These are phyloP conservation scores for Rhingia campestris DNA, from an alignment of 2,888 invertebrate species.

Conservation along the genomic window DNA sequence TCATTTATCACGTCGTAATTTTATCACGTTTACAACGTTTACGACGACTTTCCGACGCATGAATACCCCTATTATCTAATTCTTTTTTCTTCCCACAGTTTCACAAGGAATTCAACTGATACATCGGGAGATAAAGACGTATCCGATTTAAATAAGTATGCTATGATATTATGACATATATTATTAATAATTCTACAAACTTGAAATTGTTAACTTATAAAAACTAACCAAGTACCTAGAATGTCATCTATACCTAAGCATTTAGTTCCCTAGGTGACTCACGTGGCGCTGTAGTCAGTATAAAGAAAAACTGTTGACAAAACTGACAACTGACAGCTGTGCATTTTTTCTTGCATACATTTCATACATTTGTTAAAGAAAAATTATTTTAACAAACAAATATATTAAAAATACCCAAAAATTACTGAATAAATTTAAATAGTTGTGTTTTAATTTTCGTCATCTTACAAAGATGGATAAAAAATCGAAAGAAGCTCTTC, in stretches of 20 bases:
- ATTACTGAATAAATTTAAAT: neutral
- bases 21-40: too few relatives aligned
- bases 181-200: too few relatives aligned
- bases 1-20: too few relatives aligned
- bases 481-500: slow-evolving; percentile 80
- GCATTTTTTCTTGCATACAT: neutral
- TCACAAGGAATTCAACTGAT: too few relatives aligned
- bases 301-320: neutral
- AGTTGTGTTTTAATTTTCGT: neutral
- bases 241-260: neutral
- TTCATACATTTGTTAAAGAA: neutral
- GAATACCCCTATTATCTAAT: too few relatives aligned
- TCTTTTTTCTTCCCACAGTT: too few relatives aligned
- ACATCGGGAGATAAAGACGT: too few relatives aligned
- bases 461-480: slow-evolving; percentile 78
- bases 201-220: neutral
- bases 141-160: too few relatives aligned
- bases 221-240: neutral
- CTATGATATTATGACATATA: too few relatives aligned
- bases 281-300: slow-evolving; percentile 16
- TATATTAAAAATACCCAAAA: neutral
- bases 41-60: too few relatives aligned
- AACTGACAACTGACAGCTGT: slow-evolving; percentile 35
- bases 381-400: neutral
- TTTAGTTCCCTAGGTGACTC: neutral